Base-by-base conservation (phyloP, 2,797 vertebrate genomes). In the Coracias cyanogaster region DNA sequence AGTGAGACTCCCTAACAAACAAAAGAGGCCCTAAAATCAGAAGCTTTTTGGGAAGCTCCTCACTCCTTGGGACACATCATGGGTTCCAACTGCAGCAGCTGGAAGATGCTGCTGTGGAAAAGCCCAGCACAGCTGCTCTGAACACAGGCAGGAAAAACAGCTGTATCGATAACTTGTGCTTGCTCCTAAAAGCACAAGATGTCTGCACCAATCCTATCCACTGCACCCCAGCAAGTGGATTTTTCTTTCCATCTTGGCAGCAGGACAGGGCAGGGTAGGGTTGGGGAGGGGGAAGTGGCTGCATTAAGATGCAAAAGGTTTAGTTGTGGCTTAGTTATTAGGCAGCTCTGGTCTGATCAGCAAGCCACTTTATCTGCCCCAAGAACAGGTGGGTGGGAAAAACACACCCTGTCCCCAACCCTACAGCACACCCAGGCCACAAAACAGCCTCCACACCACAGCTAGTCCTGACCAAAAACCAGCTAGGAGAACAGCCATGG, bases 281-380 rank as follows among this genome's bases (percentile, higher is more conserved):
- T 25, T 70, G 24, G 39, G 35, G 58, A 81, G 37, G 61, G 51
- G 51, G 46, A 82, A 91, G 31, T 31, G 61, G 62, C 28, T 74
- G 82, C 76, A 71, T 67, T 81, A 83, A 90, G 87, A 93, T 61
- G 66, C 69, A 61, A 69, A 91, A 74, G 65, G 52, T 85, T 93
- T 85, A 73, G 35, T 33, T 4, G 28, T 21, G 65, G 87, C 72
- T 94, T 86, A 91, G 82, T 64, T 90, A 71, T 90, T 80, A 78
- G 85, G 69, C 84, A 80, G 72, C 61, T 70, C 87, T 77, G 93
- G 92, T 91, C 76, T 71, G 84, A 85, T 74, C 93, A 66, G 82
- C 61, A 31, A 87, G 71, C 2, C 72, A 73, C 82, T 85, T 43
- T 46, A 71, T 51, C 74, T 5, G 4, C 54, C 60, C 67, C 1